A percentile compares a stretch with the other conserved stretches of the same genome.
Evolutionary conservation across 2,113 vertebrate species (phyloP).

Genomic region (Piliocolobus tephrosceles): DNA sequence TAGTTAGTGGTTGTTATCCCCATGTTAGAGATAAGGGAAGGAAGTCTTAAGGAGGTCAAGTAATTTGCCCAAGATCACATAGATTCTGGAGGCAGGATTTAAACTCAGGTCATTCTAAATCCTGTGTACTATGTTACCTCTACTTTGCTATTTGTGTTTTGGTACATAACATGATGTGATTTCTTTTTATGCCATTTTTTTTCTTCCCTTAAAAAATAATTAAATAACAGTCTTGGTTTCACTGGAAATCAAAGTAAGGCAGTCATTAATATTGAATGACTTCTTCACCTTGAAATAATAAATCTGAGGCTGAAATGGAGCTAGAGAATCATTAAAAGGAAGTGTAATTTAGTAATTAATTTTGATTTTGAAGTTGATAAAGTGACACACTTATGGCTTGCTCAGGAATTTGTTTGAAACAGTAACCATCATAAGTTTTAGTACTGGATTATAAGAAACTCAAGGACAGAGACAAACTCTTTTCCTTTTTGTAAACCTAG

Average conservation of each 20-base stretch:
- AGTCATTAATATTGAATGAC: not conserved
- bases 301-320: not conserved
- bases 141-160: not conserved
- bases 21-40: not conserved
- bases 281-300: not conserved
- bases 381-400: not conserved
- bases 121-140: not conserved
- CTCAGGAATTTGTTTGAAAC: not conserved
- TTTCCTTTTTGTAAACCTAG: not conserved
- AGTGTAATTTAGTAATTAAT: conserved; percentile 38
- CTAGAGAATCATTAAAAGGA: conserved; percentile 28
- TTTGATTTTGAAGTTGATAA: conserved; percentile 36
- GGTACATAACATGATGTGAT: not conserved
- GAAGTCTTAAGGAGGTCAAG: not conserved
- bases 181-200: not conserved
- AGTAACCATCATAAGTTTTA: not conserved
- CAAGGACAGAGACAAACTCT: not conserved
- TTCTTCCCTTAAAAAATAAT: conserved; percentile 3
- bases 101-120: not conserved
- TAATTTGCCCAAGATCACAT: not conserved
- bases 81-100: not conserved
- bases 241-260: not conserved
- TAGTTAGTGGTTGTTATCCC: not conserved
- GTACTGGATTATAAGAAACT: not conserved
- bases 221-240: not conserved